Evolutionary conservation across 2,797 vertebrate species (phyloP), one percentile per base, ranked within the genome.

Genomic region (Paguma larvata): DNA sequence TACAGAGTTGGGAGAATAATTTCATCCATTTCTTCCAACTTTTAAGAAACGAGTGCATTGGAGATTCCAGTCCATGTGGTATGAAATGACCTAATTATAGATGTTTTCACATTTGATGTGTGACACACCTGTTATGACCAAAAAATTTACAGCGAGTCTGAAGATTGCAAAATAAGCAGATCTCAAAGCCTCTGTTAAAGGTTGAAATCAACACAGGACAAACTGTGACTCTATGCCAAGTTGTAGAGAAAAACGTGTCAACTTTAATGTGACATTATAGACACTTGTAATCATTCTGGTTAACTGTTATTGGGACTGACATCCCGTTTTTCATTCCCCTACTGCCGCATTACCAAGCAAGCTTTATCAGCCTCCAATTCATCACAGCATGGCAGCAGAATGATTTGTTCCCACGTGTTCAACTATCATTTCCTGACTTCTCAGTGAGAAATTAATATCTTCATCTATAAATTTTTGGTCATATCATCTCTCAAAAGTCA

Each of bases 221-320:
- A 91, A 85, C 53, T 21, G 11, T 63, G 65, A 96, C 15, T 79
- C 19, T 38, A 48, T 78, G 44, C 84, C 82, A 96, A 89, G 19
- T 82, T 91, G 16, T 19, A 88, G 75, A 97, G 8, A 94, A 87
- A 92, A 94, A 44, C 68, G 53, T 88, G 87, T 97, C 87, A 97
- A 23, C n/a, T 70, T 79, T 80, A 95, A 95, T 62, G 41, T 85
- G 53, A 21, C 41, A 93, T 85, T 30, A 34, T 51, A 96, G 73
- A 97, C 68, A 89, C 88, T 80, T 97, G 80, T 23, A 97, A 96
- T 85, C 84, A 96, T 88, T 85, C 91, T 46, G 78, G 83, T 80
- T 95, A 96, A 94, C 63, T 91, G 78, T 59, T 27, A 7, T 53
- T 90, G 85, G 41, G 97, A 46, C 63, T 44, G 88, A 72, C 16